phyloP scores from a whole-genome alignment of 1,140 invertebrate species.

The Nephila pilipes region DNA sequence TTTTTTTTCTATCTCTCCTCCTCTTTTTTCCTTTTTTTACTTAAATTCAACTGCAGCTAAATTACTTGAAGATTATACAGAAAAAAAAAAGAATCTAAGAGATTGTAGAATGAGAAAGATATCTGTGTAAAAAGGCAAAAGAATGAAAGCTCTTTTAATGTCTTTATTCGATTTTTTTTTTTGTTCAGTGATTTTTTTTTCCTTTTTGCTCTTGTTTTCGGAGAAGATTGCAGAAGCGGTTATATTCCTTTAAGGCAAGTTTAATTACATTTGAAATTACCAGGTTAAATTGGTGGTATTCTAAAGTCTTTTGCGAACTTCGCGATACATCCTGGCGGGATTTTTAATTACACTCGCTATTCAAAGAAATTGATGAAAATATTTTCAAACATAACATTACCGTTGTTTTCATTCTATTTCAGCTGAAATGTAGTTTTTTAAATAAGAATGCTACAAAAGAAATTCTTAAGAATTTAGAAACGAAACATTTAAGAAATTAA shows the following conservation, averaged over 20 bases:
- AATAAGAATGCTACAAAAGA: background rate
- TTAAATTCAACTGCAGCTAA: constrained; percentile 49
- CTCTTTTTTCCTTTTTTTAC: background rate
- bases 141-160: constrained; percentile 62
- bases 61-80: constrained; percentile 65
- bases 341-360: constrained; percentile 53
- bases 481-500: background rate
- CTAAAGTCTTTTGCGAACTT: constrained; percentile 36
- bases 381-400: constrained; percentile 13
- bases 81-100: constrained; percentile 27
- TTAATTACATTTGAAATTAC: constrained; percentile 71
- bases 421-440: background rate
- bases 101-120: background rate
- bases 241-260: constrained; percentile 68
- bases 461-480: background rate
- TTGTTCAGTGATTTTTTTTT: background rate
- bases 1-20: background rate
- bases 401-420: background rate
- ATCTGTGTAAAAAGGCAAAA: constrained; percentile 36
- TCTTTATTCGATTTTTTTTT: constrained; percentile 60
- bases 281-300: constrained; percentile 60
- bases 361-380: constrained; percentile 33
- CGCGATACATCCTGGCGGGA: background rate
- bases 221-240: background rate
- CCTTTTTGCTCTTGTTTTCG: background rate